Evolutionary conservation across 2,113 vertebrate species (phyloP).

Genomic region (Peromyscus polionotus): DNA sequence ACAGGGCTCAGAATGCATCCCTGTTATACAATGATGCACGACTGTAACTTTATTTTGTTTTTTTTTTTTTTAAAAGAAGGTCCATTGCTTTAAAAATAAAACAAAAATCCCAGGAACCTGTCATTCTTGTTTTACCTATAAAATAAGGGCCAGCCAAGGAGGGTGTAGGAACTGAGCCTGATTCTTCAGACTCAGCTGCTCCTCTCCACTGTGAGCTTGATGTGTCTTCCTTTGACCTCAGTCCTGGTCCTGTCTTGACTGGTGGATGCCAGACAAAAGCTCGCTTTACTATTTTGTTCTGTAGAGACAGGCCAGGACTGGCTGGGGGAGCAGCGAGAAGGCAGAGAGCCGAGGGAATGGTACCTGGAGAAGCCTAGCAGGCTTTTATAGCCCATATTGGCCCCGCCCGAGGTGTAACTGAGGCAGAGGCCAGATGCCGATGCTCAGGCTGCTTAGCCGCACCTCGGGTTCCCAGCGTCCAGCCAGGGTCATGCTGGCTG

Average conservation of each 20-base stretch:
- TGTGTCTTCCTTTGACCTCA: neutral
- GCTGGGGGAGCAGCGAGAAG: neutral
- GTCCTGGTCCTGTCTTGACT: no score
- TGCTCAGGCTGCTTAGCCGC: neutral
- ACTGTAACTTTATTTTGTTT: neutral
- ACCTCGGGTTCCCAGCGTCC: fast-evolving
- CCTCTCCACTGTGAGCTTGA: fast-evolving
- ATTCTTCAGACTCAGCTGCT: neutral
- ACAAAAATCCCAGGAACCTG: neutral
- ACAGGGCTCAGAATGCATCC: neutral
- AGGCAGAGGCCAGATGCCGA: fast-evolving
- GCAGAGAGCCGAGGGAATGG: neutral
- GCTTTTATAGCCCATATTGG: neutral
- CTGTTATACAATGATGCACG: neutral
- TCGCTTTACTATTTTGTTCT: neutral
- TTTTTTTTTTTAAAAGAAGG: slow-evolving; percentile 8
- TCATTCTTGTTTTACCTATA: neutral
- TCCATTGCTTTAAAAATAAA: neutral
- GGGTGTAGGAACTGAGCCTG: fast-evolving
- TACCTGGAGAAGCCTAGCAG: neutral
- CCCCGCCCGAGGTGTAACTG: fast-evolving
- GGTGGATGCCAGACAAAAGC: neutral
- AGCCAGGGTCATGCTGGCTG: fast-evolving
- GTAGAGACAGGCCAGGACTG: no score
- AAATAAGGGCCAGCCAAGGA: neutral